These are phyloP conservation scores for Parnassius glacialis DNA, from an alignment of 2,888 invertebrate genomes.

Conservation along the genomic window DNA sequence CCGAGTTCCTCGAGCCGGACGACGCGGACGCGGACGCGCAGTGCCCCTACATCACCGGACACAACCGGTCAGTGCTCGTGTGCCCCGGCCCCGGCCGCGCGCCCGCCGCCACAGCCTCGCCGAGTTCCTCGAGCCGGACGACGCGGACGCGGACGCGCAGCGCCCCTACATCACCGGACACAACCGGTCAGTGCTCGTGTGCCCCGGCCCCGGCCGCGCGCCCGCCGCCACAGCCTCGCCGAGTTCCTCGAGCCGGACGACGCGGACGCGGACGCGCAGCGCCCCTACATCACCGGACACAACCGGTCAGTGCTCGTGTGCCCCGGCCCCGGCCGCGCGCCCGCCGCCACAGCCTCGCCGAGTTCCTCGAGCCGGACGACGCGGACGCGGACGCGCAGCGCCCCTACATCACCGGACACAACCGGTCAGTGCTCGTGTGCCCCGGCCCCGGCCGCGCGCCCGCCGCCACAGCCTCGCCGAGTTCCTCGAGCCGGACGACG, in stretches of 20 bases:
- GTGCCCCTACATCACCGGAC: constrained; percentile 93
- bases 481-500: constrained; percentile 93
- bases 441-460: constrained; percentile 86
- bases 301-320: constrained; percentile 82
- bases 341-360: constrained; percentile 87
- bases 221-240: constrained; percentile 87
- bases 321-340: constrained; percentile 86
- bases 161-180: constrained; percentile 94
- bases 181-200: constrained; percentile 82
- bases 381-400: constrained; percentile 90
- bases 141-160: constrained; percentile 90
- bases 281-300: constrained; percentile 94
- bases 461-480: constrained; percentile 89
- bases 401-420: constrained; percentile 94
- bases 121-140: constrained; percentile 94
- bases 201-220: constrained; percentile 86
- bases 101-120: constrained; percentile 87
- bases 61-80: constrained; percentile 83
- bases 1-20: constrained; percentile 93
- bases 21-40: constrained; percentile 91
- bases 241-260: constrained; percentile 95
- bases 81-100: constrained; percentile 85
- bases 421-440: constrained; percentile 81
- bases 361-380: constrained; percentile 94
- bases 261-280: constrained; percentile 89